Base-by-base conservation (phyloP, 2,888 invertebrate species). In the Philonicus albiceps region DNA sequence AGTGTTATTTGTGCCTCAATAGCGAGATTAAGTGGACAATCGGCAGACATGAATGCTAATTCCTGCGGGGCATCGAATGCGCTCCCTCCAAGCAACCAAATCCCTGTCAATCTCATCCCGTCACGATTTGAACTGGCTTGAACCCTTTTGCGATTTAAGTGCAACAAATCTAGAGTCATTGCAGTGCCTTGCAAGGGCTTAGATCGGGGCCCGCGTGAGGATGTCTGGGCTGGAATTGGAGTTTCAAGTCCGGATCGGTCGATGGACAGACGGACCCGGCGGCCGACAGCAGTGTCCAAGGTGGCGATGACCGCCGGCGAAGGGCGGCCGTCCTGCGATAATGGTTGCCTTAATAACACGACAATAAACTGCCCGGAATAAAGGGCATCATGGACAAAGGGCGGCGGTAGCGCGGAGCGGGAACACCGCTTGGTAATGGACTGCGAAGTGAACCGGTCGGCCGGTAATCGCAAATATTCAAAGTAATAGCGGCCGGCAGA, bases 21-120 rank as follows among this genome's bases (percentile, higher is more conserved):
- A 55, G 30, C 22, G 40, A 40, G 72, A 83, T 64, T 83, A 83
- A 83, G 85, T 85, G 74, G 74, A 85, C 74, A 75, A 85, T 85
- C 75, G 49, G 49, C 74, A 31, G 85, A 85, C 85, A 85, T 43
- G 75, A 85, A 75, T 75, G 85, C 85, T 85, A 85, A 85, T 85
- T 85, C 74, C 74, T 74, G 73, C 74, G 30, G 74, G 6, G 16
- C 30, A 11, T 31, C 64, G 55, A 22, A 0, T 19, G 13, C 49
- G 22, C 30, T n/a, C 22, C 22, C 64, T 83, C 34, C 73, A 6
- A 11, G 43, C 49, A 11, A n/a, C 43, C 74, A 49, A 85, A 85
- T 85, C 85, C 85, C 53, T 85, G 73, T 74, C 85, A 85, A 85
- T 85, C 75, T 75, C 75, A 13, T 75, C 75, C 53, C 53, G 85